Evolutionary conservation across 2,113 vertebrate genomes (phyloP), one percentile per base, ranked within the genome.

Genomic region (Nipponia nippon): DNA sequence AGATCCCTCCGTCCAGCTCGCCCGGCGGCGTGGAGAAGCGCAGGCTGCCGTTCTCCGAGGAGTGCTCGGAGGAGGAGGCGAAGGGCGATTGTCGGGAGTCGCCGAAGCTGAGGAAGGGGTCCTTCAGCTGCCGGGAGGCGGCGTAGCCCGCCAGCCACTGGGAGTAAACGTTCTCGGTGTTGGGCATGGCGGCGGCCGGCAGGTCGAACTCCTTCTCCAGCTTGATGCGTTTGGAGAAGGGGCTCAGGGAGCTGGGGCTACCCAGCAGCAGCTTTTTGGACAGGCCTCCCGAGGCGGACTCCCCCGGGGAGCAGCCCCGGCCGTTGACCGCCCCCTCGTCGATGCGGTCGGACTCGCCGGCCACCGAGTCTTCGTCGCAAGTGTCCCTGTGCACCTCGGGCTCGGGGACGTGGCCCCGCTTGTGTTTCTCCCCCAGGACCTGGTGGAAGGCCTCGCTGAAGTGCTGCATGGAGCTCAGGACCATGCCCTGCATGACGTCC

Each of bases 71-170:
- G 63, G 99, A 99, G 93, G 99, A 99, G 98, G 99, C 99, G 91
- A 99, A 99, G 98, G 99, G 99, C 98, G 99, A 99, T 99, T 99
- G 99, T 99, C 99, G 99, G 98, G 99, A 99, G 98, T 99, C 99
- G 89, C 99, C 99, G 96, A 99, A 99, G 98, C 98, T 99, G 95
- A 99, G 99, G 98, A 99, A 99, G 97, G 99, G 99, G 98, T 99
- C 99, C 98, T 99, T 99, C 98, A 99, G 99, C 99, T 99, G 99
- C 98, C 99, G 98, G 52, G 99, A 99, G 96, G 99, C 99, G 44
- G 99, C 99, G 10, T 99, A 99, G 97, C 99, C 99, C 15, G 99
- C 99, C 94, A 99, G 98, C 99, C 99, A 99, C 98, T 99, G 99
- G 76, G 99, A 99, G 98, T 99, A 99, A 97, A 99, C 99, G 96